Percentiles rank a stretch among this genome's conserved stretches.
These are phyloP conservation scores for Leucozona laternaria DNA, from an alignment of 2,888 invertebrate genomes.

Conservation along the genomic window DNA sequence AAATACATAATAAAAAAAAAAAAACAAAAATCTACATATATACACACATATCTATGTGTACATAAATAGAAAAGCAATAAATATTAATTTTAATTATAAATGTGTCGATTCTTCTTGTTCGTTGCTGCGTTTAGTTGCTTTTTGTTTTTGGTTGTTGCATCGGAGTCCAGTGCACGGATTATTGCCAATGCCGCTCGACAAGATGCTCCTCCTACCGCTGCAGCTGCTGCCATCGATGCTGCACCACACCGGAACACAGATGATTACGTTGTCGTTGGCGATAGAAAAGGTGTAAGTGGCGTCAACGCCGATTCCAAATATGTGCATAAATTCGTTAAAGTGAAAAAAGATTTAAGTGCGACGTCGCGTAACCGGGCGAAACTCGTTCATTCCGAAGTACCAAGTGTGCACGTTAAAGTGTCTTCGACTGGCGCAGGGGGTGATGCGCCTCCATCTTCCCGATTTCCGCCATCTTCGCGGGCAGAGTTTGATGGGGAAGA, in stretches of 20 bases:
- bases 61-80: slow-evolving; percentile 37
- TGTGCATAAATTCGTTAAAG: slow-evolving; percentile 38
- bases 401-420: slow-evolving; percentile 50
- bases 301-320: slow-evolving; percentile 32
- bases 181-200: slow-evolving; percentile 41
- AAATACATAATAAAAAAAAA: not conserved
- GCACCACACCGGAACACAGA: slow-evolving; percentile 4
- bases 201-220: slow-evolving; percentile 18
- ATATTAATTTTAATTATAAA: slow-evolving; percentile 37
- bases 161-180: slow-evolving; percentile 62
- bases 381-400: slow-evolving; percentile 45
- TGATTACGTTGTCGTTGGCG: slow-evolving; percentile 20
- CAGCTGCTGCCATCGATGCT: not conserved
- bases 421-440: slow-evolving; percentile 24
- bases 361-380: slow-evolving; percentile 40
- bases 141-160: slow-evolving; percentile 73
- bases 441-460: not conserved
- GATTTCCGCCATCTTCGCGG: not conserved
- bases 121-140: slow-evolving; percentile 56
- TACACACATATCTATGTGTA: not conserved
- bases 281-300: slow-evolving; percentile 24
- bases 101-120: slow-evolving; percentile 40
- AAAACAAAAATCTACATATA: slow-evolving; percentile 6
- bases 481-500: slow-evolving; percentile 37
- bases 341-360: slow-evolving; percentile 57